Evolutionary conservation across 2,888 invertebrate genomes (phyloP), one percentile per base, ranked within the genome.

Genomic region (Eupithecia subfuscata): DNA sequence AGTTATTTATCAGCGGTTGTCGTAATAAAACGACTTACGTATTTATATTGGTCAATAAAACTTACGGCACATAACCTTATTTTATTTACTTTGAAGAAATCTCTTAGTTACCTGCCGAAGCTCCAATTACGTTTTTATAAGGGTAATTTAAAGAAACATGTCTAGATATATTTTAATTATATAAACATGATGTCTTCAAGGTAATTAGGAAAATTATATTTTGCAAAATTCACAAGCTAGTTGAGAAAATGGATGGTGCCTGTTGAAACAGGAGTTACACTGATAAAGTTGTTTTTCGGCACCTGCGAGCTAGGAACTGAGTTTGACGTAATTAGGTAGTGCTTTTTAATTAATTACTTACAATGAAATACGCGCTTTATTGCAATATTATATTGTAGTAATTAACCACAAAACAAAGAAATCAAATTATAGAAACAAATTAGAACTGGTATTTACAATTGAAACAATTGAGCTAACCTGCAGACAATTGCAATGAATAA

Each of bases 161-260:
- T 45, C n/a, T 37, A 6, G 40, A 67, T 83, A 86, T 85, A 82
- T 82, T 82, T 52, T 84, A 82, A 85, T 40, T 79, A 80, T 81
- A 83, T 81, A 82, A 81, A 78, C 52, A 52, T 82, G 85, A 87
- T 84, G 84, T 85, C 82, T 84, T 84, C 82, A 80, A 81, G 81
- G 86, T 84, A 88, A 90, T 89, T 89, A 89, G 85, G 83, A 82
- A 87, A 88, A 86, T 86, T 87, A 88, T 87, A 86, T 16, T 30
- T 71, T 71, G 22, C 18, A 2, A 64, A 64, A 64, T 82, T 78
- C 64, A 5, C 37, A 40, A 37, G 37, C 63, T 64, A 34, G 63
- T 64, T 34, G 30, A 34, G 63, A 18, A 30, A 64, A 64, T 64
- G 14, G 63, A 63, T 30, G 30, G 63, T 18, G 30, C 7, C 16